Base-by-base conservation (phyloP, 2,888 invertebrate species). In the Fragum fragum region DNA sequence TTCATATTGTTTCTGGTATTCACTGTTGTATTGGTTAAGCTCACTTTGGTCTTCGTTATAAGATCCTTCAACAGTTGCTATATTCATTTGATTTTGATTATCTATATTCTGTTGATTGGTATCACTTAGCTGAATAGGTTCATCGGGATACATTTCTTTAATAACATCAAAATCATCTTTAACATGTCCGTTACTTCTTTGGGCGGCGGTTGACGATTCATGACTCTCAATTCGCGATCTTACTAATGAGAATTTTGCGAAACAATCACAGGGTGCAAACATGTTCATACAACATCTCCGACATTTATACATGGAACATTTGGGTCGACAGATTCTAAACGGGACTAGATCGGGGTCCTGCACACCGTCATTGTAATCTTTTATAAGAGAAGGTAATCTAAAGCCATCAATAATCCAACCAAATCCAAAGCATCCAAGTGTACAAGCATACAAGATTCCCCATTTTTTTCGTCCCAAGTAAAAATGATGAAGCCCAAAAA, bases 401-500 rank as follows among this genome's bases (percentile, higher is more conserved):
- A 82, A 73, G 0, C 82, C 82, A 32, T 87, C 87, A 29, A 87
- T 80, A n/a, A 87, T 52, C 83, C 85, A 87, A 0, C 87, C 87
- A 26, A 85, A 61, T 9, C 78, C 78, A 14, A 85, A 69, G 57
- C 86, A 80, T 5, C 87, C 87, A 14, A 87, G 68, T 3, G 85
- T 86, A 55, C 82, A 86, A 1, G 83, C 79, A 66, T 87, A 87
- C 23, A 87, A 47, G 9, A 86, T 80, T 16, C 87, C 87, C 85
- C 85, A 87, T 14, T 71, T 61, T 36, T 84, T 81, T 1, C 77
- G 76, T n/a, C 69, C 79, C 11, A 87, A 61, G 42, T 87, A 87
- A 39, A 87, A 87, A 59, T 87, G 86, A 82, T 87, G 87, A 16
- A 86, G 63, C 42, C 87, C 87, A 52, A 82, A 81, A 32, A 87